Base-by-base conservation (phyloP, 2,113 vertebrate species). In the Carassius gibelio region DNA sequence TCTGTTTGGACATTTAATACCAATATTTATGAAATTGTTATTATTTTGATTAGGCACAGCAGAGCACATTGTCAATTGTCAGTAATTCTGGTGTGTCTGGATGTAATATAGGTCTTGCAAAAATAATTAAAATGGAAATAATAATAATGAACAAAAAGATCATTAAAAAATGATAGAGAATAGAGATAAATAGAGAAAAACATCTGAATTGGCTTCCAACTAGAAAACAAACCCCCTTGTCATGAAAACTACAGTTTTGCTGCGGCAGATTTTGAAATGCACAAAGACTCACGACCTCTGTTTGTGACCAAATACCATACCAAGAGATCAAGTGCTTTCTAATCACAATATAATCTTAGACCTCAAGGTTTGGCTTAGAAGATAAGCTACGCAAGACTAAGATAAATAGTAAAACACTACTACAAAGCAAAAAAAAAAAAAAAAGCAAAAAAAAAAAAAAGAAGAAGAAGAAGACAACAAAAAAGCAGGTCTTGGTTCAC, bases 181-280 rank as follows among this genome's bases (percentile, higher is more conserved):
- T 42, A 42, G 1, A 42, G 6, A 42, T 77, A 36, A 57, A 77
- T 26, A 8, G 2, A 34, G 50, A 57, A 77, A 13, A 34, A 36
- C 30, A 36, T 36, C 14, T 34, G 14, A 55, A 55, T 34, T 76
- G 11, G 1, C n/a, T 42, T 74, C 42, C 42, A 75, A 42, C 21
- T 50, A 15, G 3, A 55, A 75, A 76, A 52, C 23, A 30, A 30
- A 17, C 23, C 74, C 23, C 14, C 17, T 75, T 75, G 7, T 82
- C 50, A 69, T 71, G 57, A 55, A 83, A 74, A 83, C 66, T 61
- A 74, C 55, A 83, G 52, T 0, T 21, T 21, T 42, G 19, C 66
- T 59, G 55, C 74, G 30, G 74, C 38, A 75, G 26, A 62, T 62
- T 55, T 45, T 57, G 52, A 77, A 77, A 77, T 84, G 74, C 61